Evolutionary conservation across 2,113 vertebrate genomes (phyloP).

Genomic region (Vireo altiloquus): DNA sequence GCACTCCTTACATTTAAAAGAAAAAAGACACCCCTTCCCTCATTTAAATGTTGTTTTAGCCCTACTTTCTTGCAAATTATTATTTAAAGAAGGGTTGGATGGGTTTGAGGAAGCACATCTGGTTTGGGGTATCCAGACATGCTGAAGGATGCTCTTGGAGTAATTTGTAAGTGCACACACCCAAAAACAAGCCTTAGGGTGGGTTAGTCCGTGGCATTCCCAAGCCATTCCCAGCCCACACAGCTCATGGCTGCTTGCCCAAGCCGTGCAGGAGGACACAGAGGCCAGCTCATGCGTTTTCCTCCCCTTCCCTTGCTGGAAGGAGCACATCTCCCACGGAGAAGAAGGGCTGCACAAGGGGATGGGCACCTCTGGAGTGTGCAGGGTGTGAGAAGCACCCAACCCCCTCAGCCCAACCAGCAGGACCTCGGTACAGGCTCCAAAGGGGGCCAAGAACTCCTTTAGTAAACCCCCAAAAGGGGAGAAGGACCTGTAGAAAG

Average conservation of each 20-base stretch:
- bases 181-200: not conserved
- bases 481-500: too few species aligned
- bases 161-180: not conserved
- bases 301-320: not conserved
- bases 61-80: not conserved
- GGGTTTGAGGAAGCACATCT: not conserved
- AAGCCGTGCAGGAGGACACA: not conserved
- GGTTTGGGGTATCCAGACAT: accelerated
- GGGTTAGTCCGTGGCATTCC: not conserved
- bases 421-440: not conserved
- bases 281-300: not conserved
- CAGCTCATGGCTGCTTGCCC: not conserved
- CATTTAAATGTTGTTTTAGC: not conserved
- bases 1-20: not conserved
- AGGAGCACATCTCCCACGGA: not conserved
- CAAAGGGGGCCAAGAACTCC: not conserved
- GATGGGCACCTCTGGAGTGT: not conserved
- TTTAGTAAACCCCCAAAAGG: not conserved
- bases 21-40: not conserved
- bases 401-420: not conserved
- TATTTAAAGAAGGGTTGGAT: not conserved
- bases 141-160: not conserved
- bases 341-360: not conserved
- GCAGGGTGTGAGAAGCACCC: not conserved
- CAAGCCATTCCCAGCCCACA: not conserved